These are phyloP conservation scores for Cheumatopsyche charites DNA, from an alignment of 1,140 invertebrate genomes.

Conservation along the genomic window DNA sequence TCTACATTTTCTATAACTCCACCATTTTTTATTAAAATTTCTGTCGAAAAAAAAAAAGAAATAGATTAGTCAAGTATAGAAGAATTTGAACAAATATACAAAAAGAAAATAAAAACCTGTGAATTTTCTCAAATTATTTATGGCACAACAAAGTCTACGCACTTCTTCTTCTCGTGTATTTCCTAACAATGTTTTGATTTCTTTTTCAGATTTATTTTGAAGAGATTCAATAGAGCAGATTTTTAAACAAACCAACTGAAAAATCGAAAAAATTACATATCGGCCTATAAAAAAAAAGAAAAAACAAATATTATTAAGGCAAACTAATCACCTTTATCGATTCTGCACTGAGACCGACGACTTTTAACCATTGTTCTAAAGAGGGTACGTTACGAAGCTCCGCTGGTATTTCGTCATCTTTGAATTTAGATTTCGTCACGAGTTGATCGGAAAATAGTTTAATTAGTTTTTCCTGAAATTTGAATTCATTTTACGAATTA, in stretches of 20 bases:
- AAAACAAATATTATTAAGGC: too few relatives aligned
- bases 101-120: conserved; percentile 66
- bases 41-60: not conserved
- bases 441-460: conserved; percentile 91
- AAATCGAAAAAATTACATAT: not conserved
- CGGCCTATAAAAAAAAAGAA: too few relatives aligned
- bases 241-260: conserved; percentile 55
- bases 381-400: conserved; percentile 74
- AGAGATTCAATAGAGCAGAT: conserved; percentile 77
- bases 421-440: conserved; percentile 79
- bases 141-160: conserved; percentile 76
- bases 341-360: conserved; percentile 80
- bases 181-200: conserved; percentile 75
- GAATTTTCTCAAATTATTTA: conserved; percentile 84
- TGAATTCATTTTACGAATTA: too few relatives aligned
- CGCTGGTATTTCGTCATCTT: conserved; percentile 63
- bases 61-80: not conserved
- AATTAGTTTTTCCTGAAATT: conserved; percentile 90
- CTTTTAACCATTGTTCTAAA: conserved; percentile 86
- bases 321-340: conserved; percentile 70
- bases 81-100: conserved; percentile 47
- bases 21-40: conserved; percentile 27
- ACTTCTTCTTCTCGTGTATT: conserved; percentile 78
- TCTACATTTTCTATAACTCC: conserved; percentile 52
- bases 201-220: conserved; percentile 82